Percentiles rank a stretch among this genome's conserved stretches.
Evolutionary conservation across 2,888 invertebrate genomes (phyloP).

Genomic region (Miltochrista miniata): DNA sequence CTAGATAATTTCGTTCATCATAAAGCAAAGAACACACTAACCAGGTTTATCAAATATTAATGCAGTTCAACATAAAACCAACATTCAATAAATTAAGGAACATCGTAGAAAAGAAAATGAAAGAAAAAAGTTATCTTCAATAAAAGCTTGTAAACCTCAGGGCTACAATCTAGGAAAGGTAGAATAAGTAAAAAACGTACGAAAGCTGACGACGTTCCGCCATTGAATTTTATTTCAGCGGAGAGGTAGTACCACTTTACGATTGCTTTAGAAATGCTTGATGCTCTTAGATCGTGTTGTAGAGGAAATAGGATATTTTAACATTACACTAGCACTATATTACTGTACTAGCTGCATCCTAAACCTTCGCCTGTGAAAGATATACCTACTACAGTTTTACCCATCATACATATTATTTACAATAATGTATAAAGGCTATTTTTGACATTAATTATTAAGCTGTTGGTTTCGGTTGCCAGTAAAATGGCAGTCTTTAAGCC

Average conservation of each 20-base stretch:
- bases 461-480: too few species aligned
- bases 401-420: too few species aligned
- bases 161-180: conserved; percentile 24
- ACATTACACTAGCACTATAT: too few species aligned
- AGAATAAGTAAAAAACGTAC: conserved; percentile 13
- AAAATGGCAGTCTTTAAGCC: too few species aligned
- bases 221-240: conserved; percentile 37
- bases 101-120: background rate
- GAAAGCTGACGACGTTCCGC: conserved; percentile 21
- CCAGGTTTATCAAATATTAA: too few species aligned
- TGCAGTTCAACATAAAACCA: background rate
- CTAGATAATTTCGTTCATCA: too few species aligned
- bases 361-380: too few species aligned
- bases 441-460: too few species aligned
- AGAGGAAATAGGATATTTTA: background rate
- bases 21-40: too few species aligned
- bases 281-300: conserved; percentile 12
- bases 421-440: too few species aligned
- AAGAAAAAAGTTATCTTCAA: background rate
- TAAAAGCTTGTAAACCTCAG: conserved; percentile 18
- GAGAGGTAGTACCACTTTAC: conserved; percentile 26
- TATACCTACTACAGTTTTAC: too few species aligned
- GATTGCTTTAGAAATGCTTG: conserved; percentile 23
- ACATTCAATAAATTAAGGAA: background rate
- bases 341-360: too few species aligned